Conservation (phyloP, 1,140 invertebrate genomes). For the Ditylenchus dipsaci region DNA sequence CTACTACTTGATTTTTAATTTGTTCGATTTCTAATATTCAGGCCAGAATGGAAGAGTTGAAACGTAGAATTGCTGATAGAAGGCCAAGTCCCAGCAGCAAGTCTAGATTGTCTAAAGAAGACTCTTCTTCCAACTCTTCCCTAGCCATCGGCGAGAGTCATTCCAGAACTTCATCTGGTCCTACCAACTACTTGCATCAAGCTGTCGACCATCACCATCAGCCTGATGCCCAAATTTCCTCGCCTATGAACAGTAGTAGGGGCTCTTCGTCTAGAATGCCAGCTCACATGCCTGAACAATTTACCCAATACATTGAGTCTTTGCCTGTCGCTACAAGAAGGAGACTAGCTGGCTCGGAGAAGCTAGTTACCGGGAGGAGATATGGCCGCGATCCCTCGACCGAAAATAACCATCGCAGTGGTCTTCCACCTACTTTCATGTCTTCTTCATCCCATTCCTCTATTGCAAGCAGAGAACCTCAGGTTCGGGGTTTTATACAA, state of each 20-base stretch:
- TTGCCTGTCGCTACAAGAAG: not conserved
- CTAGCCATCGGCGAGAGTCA: not conserved
- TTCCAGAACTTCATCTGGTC: not conserved
- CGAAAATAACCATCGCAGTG: not conserved
- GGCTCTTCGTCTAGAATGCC: not conserved
- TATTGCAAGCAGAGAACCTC: not conserved
- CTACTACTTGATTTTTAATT: too few species aligned
- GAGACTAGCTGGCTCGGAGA: not conserved
- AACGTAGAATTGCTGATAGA: constrained; percentile 27
- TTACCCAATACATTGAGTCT: not conserved
- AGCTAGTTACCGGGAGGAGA: not conserved
- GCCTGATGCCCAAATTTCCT: not conserved
- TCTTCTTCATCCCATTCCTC: not conserved
- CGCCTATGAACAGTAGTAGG: not conserved
- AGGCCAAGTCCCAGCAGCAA: constrained; percentile 7
- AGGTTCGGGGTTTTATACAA: too few species aligned
- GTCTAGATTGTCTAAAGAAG: not conserved
- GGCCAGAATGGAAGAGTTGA: constrained; percentile 29
- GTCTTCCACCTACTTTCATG: not conserved
- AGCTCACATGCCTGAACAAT: not conserved
- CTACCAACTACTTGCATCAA: not conserved
- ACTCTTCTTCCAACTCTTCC: not conserved
- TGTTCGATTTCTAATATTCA: constrained; percentile 10
- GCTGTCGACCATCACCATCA: not conserved
- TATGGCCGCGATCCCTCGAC: not conserved